These are phyloP conservation scores for Bombus pyrosoma DNA, from an alignment of 1,140 invertebrate genomes.

Conservation along the genomic window DNA sequence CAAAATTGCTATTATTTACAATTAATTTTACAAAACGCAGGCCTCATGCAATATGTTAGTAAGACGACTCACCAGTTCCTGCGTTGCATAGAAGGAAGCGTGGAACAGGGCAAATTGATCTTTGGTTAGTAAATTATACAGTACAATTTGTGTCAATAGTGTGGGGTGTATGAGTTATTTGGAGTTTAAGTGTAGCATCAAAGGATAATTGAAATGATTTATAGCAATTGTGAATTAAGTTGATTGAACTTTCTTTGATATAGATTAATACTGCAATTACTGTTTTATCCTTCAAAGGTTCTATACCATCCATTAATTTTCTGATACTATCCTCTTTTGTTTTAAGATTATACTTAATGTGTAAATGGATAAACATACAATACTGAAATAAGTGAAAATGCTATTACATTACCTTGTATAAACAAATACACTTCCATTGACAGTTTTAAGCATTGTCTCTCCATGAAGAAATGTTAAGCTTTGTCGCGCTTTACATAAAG, in stretches of 20 bases:
- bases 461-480: conserved; percentile 84
- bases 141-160: conserved; percentile 41
- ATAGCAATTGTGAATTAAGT: conserved; percentile 17
- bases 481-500: conserved; percentile 67
- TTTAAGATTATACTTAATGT: neutral
- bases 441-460: conserved; percentile 75
- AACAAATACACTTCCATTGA: conserved; percentile 84
- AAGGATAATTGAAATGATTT: conserved; percentile 13
- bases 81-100: conserved; percentile 50
- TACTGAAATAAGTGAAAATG: neutral
- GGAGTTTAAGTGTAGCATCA: neutral
- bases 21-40: conserved; percentile 8
- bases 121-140: conserved; percentile 55
- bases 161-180: conserved; percentile 25
- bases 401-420: conserved; percentile 84
- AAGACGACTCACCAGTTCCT: conserved; percentile 66
- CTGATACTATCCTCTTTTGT: neutral
- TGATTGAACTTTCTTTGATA: conserved; percentile 7
- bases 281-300: neutral
- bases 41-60: conserved; percentile 45
- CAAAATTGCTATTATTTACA: neutral
- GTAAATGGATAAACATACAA: neutral
- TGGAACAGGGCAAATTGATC: conserved; percentile 65
- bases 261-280: neutral
- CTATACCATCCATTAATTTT: neutral